phyloP scores from a whole-genome alignment of 2,113 vertebrate genomes.

The Caranx ignobilis region DNA sequence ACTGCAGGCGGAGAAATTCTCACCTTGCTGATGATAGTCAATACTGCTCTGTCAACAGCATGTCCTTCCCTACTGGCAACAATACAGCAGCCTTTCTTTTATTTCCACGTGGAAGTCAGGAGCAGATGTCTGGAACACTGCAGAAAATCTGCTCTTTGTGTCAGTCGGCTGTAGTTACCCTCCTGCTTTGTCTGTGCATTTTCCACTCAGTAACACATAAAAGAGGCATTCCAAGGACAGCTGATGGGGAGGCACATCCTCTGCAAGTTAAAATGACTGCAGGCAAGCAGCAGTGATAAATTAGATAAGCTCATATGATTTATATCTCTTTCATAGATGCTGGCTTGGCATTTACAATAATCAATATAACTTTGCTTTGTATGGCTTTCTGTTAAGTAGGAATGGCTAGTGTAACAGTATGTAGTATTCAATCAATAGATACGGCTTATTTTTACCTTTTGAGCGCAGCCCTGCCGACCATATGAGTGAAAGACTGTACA shows the following conservation, averaged over 20 bases:
- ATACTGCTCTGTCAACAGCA: constrained; percentile 5
- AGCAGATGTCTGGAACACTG: constrained; percentile 13
- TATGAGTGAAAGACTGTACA: neutral
- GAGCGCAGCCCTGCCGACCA: constrained; percentile 1
- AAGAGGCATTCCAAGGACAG: neutral
- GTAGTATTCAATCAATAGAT: neutral
- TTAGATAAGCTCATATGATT: neutral
- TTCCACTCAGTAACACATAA: neutral
- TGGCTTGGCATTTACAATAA: neutral
- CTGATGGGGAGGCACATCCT: neutral
- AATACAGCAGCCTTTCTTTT: neutral
- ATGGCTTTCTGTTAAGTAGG: neutral
- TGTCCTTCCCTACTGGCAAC: constrained; percentile 7
- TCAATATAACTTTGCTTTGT: neutral
- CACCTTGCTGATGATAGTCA: constrained; percentile 22
- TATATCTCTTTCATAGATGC: neutral
- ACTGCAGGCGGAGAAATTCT: neutral
- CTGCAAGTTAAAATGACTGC: neutral
- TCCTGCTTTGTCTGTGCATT: neutral
- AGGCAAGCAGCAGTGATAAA: neutral
- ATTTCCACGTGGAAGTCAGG: constrained; percentile 28
- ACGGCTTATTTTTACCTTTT: neutral
- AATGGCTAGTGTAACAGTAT: neutral
- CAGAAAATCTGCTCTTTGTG: neutral
- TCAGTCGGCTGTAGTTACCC: neutral